A percentile compares a stretch with the other conserved stretches of the same genome.
Evolutionary conservation across 2,797 vertebrate genomes (phyloP).

Genomic region (Orestias chungarensis): DNA sequence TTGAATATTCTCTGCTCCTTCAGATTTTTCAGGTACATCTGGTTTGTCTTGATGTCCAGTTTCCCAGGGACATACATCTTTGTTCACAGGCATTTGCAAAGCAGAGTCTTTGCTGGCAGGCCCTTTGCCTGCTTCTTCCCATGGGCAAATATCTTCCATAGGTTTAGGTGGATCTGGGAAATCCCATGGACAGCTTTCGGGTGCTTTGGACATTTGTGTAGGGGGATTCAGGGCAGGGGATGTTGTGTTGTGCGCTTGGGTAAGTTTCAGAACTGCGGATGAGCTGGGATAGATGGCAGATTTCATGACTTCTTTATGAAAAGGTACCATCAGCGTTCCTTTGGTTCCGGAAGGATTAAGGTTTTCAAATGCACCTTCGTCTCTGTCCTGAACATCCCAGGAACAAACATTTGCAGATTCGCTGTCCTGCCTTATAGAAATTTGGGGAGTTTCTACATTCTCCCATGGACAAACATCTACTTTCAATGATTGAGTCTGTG

Average conservation of each 20-base stretch:
- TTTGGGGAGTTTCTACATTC: constrained; percentile 34
- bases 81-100: constrained; percentile 51
- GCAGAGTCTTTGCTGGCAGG: constrained; percentile 12
- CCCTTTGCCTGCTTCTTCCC: constrained; percentile 53
- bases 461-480: constrained; percentile 75
- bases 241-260: constrained; percentile 23
- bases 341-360: constrained; percentile 41
- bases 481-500: constrained; percentile 41
- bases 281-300: constrained; percentile 40
- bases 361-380: constrained; percentile 72
- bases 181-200: constrained; percentile 81
- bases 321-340: constrained; percentile 36
- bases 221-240: constrained; percentile 26
- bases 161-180: constrained; percentile 72
- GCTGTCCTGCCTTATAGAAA: constrained; percentile 56
- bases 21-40: constrained; percentile 27
- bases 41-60: constrained; percentile 36
- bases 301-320: constrained; percentile 43
- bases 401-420: constrained; percentile 56
- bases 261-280: constrained; percentile 17
- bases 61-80: constrained; percentile 66
- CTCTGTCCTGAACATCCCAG: constrained; percentile 61
- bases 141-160: constrained; percentile 50
- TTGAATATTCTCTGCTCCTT: constrained; percentile 31
- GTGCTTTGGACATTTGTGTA: constrained; percentile 45